These are phyloP conservation scores for Poecilia picta DNA, from an alignment of 2,797 vertebrate genomes.

Conservation along the genomic window DNA sequence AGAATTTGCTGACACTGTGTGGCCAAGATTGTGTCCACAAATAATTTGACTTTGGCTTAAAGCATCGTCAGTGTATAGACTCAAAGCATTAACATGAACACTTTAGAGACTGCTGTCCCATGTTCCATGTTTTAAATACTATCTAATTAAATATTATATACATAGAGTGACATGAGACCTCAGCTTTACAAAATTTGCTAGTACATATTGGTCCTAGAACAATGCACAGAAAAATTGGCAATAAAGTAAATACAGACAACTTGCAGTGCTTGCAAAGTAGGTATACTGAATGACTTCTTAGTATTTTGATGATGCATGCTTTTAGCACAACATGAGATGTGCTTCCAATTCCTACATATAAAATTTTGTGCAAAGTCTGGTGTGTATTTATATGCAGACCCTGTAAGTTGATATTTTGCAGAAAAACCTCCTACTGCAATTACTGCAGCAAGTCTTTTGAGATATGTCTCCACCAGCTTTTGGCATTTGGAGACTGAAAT, in stretches of 20 bases:
- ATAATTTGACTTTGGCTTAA: neutral
- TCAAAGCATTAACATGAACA: too few species aligned
- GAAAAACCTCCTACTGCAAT: neutral
- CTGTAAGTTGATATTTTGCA: neutral
- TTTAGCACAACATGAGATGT: neutral
- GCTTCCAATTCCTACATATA: neutral
- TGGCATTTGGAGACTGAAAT: neutral
- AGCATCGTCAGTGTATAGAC: too few species aligned
- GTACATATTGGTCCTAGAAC: too few species aligned
- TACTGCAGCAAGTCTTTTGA: neutral
- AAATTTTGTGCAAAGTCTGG: neutral
- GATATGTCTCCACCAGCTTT: neutral
- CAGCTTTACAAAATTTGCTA: too few species aligned
- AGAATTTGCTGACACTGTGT: neutral
- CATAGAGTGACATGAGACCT: too few species aligned
- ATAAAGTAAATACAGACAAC: neutral
- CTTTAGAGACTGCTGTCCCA: too few species aligned
- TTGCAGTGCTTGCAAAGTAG: neutral
- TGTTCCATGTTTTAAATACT: too few species aligned
- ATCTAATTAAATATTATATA: too few species aligned
- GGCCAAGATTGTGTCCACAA: neutral
- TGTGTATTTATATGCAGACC: neutral
- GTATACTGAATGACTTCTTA: neutral
- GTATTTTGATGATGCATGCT: neutral
- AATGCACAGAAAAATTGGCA: neutral